Base-by-base conservation (phyloP, 1,140 invertebrate species). In the Scaptomyza montana region DNA sequence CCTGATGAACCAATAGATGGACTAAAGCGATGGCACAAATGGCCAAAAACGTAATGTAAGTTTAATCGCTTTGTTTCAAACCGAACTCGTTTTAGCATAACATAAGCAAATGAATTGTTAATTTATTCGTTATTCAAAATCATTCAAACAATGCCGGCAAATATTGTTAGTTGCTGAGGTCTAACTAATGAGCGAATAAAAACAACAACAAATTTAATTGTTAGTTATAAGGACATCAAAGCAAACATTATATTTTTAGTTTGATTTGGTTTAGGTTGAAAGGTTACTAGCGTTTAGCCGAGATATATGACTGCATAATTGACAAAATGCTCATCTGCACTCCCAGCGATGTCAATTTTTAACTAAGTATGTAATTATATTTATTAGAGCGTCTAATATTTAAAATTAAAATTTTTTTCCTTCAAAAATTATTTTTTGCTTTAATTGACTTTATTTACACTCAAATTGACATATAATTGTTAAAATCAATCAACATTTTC, bases 381-480 rank as follows among this genome's bases (percentile, higher is more conserved):
- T 33, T 2, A n/a, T n/a, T n/a, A n/a, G n/a, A n/a, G n/a, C n/a
- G n/a, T n/a, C n/a, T n/a, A n/a, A n/a, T n/a, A n/a, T n/a, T n/a
- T n/a, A n/a, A n/a, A n/a, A n/a, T n/a, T n/a, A n/a, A n/a, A n/a
- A n/a, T n/a, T n/a, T 33, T 33, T 7, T 16, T 16, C 16, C 16
- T 16, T 1, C 16, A 16, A 25, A 25, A 9, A 36, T 36, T 36
- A 9, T 9, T 9, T 36, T 8, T 36, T 9, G 7, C 9, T 36
- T 9, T 3, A 55, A 16, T 10, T 51, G 3, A 9, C 5, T 3
- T 10, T 13, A 28, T 74, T 7, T 25, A 78, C 75, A 19, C 51
- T 13, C 68, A 72, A 13, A 75, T 86, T 13, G 64, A 80, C 12
- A 78, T 80, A 46, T 46, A 21, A 46, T 46, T 46, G 16, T 19